phyloP scores from a whole-genome alignment of 2,888 invertebrate genomes.

The Melanargia galathea region DNA sequence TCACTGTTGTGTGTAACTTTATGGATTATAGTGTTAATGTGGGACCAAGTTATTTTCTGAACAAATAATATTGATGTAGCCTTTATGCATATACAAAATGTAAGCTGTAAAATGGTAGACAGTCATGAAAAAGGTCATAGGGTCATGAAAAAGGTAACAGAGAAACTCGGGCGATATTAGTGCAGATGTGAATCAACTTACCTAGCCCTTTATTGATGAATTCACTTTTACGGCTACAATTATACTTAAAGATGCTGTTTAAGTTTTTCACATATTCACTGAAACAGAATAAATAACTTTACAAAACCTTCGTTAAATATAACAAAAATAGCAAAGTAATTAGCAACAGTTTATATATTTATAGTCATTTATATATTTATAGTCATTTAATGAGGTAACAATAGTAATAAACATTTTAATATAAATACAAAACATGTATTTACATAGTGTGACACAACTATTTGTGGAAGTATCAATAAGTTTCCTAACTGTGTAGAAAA shows the following conservation, averaged over 20 bases:
- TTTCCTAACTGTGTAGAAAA: neutral
- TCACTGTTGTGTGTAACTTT: no score
- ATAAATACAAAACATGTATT: no score
- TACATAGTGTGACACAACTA: no score
- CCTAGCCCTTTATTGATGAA: conserved; percentile 92
- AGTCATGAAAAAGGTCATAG: no score
- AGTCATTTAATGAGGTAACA: no score
- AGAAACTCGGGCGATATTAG: neutral
- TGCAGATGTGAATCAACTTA: conserved; percentile 69
- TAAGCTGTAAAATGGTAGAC: no score
- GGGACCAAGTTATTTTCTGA: no score
- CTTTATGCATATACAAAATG: no score
- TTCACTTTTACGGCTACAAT: conserved; percentile 89
- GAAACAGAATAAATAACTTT: conserved; percentile 59
- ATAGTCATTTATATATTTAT: no score
- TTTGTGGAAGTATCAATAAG: neutral
- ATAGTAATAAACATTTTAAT: neutral
- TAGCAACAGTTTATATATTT: neutral
- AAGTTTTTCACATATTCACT: conserved; percentile 90
- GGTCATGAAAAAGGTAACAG: neutral
- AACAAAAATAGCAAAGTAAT: neutral
- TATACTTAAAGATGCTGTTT: conserved; percentile 88
- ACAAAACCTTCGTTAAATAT: neutral
- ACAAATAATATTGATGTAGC: no score
- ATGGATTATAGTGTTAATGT: no score